Base-by-base conservation (phyloP, 1,140 invertebrate genomes). In the Maniola jurtina region DNA sequence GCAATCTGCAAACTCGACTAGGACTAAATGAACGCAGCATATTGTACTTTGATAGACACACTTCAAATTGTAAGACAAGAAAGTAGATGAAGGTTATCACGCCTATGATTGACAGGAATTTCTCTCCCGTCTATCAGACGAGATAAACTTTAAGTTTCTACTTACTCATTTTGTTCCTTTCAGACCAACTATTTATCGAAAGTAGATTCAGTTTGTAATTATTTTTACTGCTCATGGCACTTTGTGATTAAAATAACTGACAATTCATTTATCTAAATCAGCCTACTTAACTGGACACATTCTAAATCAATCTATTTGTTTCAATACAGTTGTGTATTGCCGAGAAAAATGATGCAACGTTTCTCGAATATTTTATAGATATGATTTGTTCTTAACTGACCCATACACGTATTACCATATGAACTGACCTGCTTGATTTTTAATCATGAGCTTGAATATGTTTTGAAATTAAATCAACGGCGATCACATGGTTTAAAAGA, bases 191-290 rank as follows among this genome's bases (percentile, higher is more conserved):
- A 11, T 67, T 55, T 67, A 61, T 56, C 48, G 25, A 16, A 57
- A 10, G 50, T 11, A 61, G 64, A 56, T 61, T 56, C 42, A 48
- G 59, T 66, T 61, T 56, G 52, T 60, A 66, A 66, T 66, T 61
- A 65, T 65, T 59, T 65, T 65, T 40, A 65, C 63, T 65, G 63
- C 63, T 65, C 56, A 59, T 65, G 56, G 56, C 63, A 59, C 56
- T 57, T 65, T 65, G 45, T 58, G 45, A 52, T 59, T 59, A 52
- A 58, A 56, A 38, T 40, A 47, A 65, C 63, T 65, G 63, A 65
- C 63, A 65, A 65, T 35, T 58, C 45, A 65, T 65, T 65, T 58
- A 65, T 65, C 63, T 59, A 59, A 65, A 65, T 65, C 63, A 65
- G 47, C 63, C 63, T 65, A 65, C 55, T 65, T 65, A 65, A 9